Conservation (phyloP, 2,113 vertebrate genomes). For the Pelusios castaneus region DNA sequence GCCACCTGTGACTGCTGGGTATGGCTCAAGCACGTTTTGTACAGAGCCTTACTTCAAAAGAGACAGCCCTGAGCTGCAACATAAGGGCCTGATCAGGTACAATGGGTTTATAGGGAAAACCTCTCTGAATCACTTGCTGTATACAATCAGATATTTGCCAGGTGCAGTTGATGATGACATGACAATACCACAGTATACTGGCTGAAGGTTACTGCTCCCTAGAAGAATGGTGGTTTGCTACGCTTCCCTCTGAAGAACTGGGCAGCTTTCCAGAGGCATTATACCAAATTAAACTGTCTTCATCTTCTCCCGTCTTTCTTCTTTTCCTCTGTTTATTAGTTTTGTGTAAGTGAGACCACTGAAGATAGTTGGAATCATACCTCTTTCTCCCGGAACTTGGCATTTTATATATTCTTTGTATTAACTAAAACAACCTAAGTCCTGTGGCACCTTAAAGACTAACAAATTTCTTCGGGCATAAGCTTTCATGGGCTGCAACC, state of each 20-base stretch:
- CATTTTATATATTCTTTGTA: background rate
- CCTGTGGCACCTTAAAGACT: too few relatives aligned
- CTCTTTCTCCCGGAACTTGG: fast-evolving
- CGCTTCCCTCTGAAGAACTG: background rate
- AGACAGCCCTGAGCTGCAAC: background rate
- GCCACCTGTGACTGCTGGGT: background rate
- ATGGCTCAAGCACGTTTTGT: background rate
- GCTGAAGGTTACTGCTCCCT: background rate
- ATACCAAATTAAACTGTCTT: background rate
- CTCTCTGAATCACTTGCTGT: background rate
- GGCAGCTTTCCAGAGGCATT: background rate
- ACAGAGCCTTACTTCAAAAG: background rate
- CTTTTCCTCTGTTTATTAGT: background rate
- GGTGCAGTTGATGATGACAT: background rate
- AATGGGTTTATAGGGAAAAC: background rate
- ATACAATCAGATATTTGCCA: background rate
- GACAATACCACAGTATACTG: background rate
- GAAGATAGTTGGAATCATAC: background rate
- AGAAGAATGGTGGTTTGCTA: background rate
- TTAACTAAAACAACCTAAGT: background rate
- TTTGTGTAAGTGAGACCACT: background rate
- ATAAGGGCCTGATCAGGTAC: background rate
- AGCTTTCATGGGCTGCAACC: too few relatives aligned
- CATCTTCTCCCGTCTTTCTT: background rate
- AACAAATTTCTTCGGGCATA: too few relatives aligned